Evolutionary conservation across 2,888 invertebrate genomes (phyloP).

Genomic region (Cataglyphis livida): DNA sequence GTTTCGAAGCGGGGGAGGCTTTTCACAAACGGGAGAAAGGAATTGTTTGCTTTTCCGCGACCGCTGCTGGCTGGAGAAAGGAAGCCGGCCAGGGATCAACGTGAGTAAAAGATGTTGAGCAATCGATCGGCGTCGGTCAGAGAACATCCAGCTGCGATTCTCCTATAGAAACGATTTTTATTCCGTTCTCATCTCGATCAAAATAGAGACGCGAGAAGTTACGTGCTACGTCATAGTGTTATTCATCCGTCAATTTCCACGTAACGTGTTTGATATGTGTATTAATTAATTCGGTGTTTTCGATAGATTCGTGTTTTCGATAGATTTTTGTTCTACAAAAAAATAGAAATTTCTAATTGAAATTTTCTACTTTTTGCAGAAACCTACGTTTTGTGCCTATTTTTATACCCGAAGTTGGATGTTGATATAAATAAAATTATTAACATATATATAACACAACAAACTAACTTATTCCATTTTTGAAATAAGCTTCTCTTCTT

Average conservation of each 20-base stretch:
- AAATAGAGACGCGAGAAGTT: neutral
- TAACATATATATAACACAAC: neutral
- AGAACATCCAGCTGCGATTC: neutral
- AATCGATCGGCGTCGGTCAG: slow-evolving; percentile 29
- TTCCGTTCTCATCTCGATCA: neutral
- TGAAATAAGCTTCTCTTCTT: neutral
- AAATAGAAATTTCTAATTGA: neutral
- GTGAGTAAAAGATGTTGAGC: slow-evolving; percentile 61
- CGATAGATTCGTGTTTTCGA: neutral
- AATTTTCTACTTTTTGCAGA: neutral
- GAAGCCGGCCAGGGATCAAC: slow-evolving; percentile 18
- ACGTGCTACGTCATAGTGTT: neutral
- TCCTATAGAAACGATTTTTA: neutral
- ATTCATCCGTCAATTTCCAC: slow-evolving; percentile 18
- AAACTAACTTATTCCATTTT: neutral
- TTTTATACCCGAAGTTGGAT: neutral
- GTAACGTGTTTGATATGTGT: slow-evolving; percentile 2
- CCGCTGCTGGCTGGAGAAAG: slow-evolving; percentile 29
- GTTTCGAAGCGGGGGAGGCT: slow-evolving; percentile 13
- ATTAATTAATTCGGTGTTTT: neutral
- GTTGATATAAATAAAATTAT: neutral
- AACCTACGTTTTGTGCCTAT: neutral
- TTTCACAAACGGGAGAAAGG: slow-evolving; percentile 35
- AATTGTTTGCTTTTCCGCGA: slow-evolving; percentile 54
- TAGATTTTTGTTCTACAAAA: neutral